Percentiles rank a stretch among this genome's conserved stretches.
Evolutionary conservation across 1,140 invertebrate genomes (phyloP).

Genomic region (Drosophila lini): DNA sequence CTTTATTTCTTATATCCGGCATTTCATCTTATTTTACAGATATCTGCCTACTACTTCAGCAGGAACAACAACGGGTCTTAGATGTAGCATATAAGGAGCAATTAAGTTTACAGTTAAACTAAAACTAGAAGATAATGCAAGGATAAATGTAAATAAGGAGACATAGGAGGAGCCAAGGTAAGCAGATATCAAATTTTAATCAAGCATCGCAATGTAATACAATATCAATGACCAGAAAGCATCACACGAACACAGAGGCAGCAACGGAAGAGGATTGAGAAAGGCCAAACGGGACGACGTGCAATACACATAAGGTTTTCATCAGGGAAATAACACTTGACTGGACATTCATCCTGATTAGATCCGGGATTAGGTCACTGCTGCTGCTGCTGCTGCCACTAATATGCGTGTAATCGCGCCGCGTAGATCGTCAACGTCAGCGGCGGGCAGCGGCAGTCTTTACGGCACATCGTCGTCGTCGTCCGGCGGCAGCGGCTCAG

Average conservation of each 20-base stretch:
- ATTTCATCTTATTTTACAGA: slow-evolving; percentile 2
- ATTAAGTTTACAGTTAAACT: slow-evolving; percentile 33
- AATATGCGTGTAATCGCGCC: slow-evolving; percentile 85
- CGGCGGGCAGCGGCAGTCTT: slow-evolving; percentile 81
- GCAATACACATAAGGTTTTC: slow-evolving; percentile 2
- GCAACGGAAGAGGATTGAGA: not conserved
- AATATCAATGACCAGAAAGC: not conserved
- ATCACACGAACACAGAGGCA: not conserved
- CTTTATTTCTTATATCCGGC: not conserved
- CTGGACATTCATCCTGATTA: slow-evolving; percentile 24
- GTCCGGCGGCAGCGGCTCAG: slow-evolving; percentile 49
- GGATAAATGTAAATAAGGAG: slow-evolving; percentile 37
- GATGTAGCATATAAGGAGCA: slow-evolving; percentile 65
- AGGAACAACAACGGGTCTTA: slow-evolving; percentile 70
- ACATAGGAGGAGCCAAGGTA: slow-evolving; percentile 17
- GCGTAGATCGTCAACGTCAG: slow-evolving; percentile 83
- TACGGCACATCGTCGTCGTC: slow-evolving; percentile 77
- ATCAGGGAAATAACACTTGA: slow-evolving; percentile 21
- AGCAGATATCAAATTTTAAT: slow-evolving; percentile 18
- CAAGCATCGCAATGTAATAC: slow-evolving; percentile 21
- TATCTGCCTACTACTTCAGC: slow-evolving; percentile 33
- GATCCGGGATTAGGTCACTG: slow-evolving; percentile 54
- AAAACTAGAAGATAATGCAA: slow-evolving; percentile 53
- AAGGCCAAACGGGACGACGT: slow-evolving; percentile 5
- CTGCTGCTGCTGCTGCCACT: slow-evolving; percentile 58